Evolutionary conservation across 2,888 invertebrate species (phyloP).

Genomic region (Protodeltote pygarga): DNA sequence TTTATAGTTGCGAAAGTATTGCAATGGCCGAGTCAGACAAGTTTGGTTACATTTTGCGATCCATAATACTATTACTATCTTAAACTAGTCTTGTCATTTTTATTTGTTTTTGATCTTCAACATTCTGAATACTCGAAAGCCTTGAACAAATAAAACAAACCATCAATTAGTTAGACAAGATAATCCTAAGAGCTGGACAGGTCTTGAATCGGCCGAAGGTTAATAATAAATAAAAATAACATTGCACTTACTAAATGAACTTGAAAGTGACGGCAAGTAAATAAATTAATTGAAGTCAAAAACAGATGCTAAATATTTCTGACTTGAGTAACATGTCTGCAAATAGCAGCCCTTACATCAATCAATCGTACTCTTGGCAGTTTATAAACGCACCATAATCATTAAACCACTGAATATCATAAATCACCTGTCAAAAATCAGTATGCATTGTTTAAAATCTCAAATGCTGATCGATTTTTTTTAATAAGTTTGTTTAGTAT

Average conservation of each 20-base stretch:
- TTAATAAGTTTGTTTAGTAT: constrained; percentile 20
- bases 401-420: constrained; percentile 32
- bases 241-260: constrained; percentile 8
- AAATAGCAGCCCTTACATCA: constrained; percentile 31
- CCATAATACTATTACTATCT: not conserved
- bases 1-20: constrained; percentile 27
- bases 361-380: constrained; percentile 18
- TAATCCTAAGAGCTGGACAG: too few species aligned
- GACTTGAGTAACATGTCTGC: constrained; percentile 13
- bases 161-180: too few species aligned
- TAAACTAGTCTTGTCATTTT: not conserved
- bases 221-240: constrained; percentile 1
- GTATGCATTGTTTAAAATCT: constrained; percentile 29
- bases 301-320: constrained; percentile 15
- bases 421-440: constrained; percentile 41
- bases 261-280: constrained; percentile 10
- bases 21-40: constrained; percentile 2
- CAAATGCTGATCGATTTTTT: constrained; percentile 13
- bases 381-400: constrained; percentile 9
- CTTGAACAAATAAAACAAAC: constrained; percentile 10
- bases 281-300: constrained; percentile 22
- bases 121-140: not conserved
- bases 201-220: not conserved
- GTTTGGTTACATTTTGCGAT: constrained; percentile 1
- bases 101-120: not conserved